Percentiles rank a stretch among this genome's conserved stretches.
phyloP scores from a whole-genome alignment of 23 tunicate species.

The Ascidia mentula region DNA sequence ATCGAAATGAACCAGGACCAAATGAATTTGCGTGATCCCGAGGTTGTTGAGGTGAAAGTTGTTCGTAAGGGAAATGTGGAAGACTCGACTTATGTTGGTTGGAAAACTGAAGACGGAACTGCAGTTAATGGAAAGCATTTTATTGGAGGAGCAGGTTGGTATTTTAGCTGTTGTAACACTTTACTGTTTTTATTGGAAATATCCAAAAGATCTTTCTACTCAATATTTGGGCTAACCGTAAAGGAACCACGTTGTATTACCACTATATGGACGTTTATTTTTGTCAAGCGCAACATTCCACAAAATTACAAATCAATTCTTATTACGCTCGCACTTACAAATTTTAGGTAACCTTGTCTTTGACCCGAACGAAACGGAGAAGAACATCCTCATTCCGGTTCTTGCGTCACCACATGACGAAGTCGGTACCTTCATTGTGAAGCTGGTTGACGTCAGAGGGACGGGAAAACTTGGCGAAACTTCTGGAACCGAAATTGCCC shows the following conservation, averaged over 20 bases:
- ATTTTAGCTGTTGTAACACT: too few species aligned
- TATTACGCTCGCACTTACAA: not conserved
- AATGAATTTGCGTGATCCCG: slow-evolving; percentile 39
- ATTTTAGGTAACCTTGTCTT: slow-evolving; percentile 80
- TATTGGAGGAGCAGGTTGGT: slow-evolving; percentile 77
- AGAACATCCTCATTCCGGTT: slow-evolving; percentile 68
- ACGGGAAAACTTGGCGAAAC: slow-evolving; percentile 51
- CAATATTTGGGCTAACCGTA: too few species aligned
- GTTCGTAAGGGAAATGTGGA: slow-evolving; percentile 61
- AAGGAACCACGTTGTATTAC: too few species aligned
- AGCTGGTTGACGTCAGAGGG: slow-evolving; percentile 75
- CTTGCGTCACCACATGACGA: slow-evolving; percentile 50
- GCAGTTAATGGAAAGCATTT: slow-evolving; percentile 62
- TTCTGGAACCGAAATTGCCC: slow-evolving; percentile 40
- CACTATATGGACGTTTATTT: not conserved
- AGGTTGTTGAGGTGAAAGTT: slow-evolving; percentile 64
- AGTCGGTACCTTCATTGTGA: slow-evolving; percentile 45
- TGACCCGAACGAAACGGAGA: slow-evolving; percentile 71
- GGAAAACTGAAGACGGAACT: slow-evolving; percentile 77
- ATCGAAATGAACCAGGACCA: slow-evolving; percentile 54
- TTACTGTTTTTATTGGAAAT: too few species aligned
- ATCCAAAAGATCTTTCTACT: too few species aligned
- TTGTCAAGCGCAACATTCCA: not conserved
- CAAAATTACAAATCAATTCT: not conserved
- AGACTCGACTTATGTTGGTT: slow-evolving; percentile 83